Evolutionary conservation across 2,888 invertebrate species (phyloP).

Genomic region (Falcaria lacertinaria): DNA sequence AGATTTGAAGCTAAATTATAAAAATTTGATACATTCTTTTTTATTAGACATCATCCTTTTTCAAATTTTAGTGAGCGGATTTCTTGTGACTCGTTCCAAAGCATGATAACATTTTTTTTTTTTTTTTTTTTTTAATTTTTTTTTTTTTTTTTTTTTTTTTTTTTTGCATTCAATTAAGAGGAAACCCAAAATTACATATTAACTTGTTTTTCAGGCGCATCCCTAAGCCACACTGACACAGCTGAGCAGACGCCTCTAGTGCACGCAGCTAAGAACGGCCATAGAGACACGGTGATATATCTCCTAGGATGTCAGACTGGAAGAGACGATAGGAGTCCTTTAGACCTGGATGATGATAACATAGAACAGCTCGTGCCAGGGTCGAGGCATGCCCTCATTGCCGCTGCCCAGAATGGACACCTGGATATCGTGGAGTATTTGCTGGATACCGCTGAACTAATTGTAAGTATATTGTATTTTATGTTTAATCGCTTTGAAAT

Average conservation of each 20-base stretch:
- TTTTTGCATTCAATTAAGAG: too few species aligned
- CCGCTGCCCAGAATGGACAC: slow-evolving; percentile 93
- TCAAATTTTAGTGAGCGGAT: too few species aligned
- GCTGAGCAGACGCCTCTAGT: slow-evolving; percentile 92
- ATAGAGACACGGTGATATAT: slow-evolving; percentile 91
- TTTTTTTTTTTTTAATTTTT: too few species aligned
- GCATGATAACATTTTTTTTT: background rate
- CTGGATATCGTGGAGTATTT: slow-evolving; percentile 93
- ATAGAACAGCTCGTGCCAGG: slow-evolving; percentile 87
- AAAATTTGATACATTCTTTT: too few species aligned
- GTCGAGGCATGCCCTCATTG: slow-evolving; percentile 92
- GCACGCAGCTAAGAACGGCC: slow-evolving; percentile 94
- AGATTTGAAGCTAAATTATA: too few species aligned
- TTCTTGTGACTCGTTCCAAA: too few species aligned
- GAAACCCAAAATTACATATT: too few species aligned
- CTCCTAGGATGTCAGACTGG: slow-evolving; percentile 86
- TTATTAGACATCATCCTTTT: too few species aligned
- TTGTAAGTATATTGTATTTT: too few species aligned
- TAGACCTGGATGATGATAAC: slow-evolving; percentile 62
- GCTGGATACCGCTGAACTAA: slow-evolving; percentile 90
- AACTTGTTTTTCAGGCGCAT: slow-evolving; percentile 79
- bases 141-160: too few species aligned
- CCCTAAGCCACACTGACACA: slow-evolving; percentile 88
- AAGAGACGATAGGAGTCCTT: slow-evolving; percentile 83
- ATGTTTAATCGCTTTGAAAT: too few species aligned